These are phyloP conservation scores for Anorthoa munda DNA, from an alignment of 2,888 invertebrate genomes.

Conservation along the genomic window DNA sequence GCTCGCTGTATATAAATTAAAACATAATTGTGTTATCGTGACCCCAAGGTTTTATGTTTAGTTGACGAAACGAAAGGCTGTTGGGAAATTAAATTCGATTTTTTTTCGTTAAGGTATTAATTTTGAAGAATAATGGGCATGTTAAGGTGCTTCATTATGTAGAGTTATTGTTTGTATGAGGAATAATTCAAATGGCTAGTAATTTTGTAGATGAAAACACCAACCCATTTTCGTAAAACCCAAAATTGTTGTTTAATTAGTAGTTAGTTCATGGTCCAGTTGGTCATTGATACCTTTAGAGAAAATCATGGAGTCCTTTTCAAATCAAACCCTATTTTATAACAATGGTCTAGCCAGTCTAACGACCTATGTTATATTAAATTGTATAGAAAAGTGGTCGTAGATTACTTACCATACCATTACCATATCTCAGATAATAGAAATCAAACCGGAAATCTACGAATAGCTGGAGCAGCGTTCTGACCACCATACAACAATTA, in stretches of 20 bases:
- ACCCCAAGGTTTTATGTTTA: conserved; percentile 87
- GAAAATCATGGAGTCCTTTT: neutral
- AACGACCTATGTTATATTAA: conserved; percentile 7
- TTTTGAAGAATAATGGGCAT: conserved; percentile 35
- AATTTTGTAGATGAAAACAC: conserved; percentile 21
- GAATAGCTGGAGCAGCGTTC: conserved; percentile 36
- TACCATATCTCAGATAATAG: conserved; percentile 59
- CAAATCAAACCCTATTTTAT: neutral
- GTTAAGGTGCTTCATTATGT: conserved; percentile 25
- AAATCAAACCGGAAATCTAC: conserved; percentile 60
- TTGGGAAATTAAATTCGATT: conserved; percentile 65
- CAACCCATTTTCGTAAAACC: too few relatives aligned
- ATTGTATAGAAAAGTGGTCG: conserved; percentile 45
- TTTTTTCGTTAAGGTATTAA: conserved; percentile 51
- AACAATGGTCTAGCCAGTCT: neutral
- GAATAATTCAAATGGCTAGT: conserved; percentile 14
- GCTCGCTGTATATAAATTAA: conserved; percentile 89
- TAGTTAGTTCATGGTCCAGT: too few relatives aligned
- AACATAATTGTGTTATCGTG: conserved; percentile 91
- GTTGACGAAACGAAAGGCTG: conserved; percentile 75
- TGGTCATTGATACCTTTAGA: neutral
- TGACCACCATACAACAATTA: conserved; percentile 60
- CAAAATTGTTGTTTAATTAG: neutral
- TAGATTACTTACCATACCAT: conserved; percentile 56
- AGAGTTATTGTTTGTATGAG: conserved; percentile 26